These are phyloP conservation scores for Luscinia luscinia DNA, from an alignment of 2,797 vertebrate genomes.

Conservation along the genomic window DNA sequence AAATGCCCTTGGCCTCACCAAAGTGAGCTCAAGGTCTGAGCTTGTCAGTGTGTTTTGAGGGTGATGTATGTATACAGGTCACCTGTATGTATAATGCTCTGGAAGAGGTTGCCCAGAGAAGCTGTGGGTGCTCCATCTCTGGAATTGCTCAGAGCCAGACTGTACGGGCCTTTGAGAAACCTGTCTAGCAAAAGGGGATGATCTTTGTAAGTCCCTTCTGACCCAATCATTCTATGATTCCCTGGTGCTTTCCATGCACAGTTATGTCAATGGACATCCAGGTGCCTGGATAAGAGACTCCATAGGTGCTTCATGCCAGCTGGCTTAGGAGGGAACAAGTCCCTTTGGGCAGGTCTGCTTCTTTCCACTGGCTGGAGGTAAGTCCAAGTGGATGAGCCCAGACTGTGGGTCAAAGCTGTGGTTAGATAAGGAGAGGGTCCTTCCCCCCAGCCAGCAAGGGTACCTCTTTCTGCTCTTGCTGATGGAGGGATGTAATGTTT, in stretches of 20 bases:
- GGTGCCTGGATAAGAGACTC: background rate
- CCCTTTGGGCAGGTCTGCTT: background rate
- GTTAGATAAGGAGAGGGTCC: background rate
- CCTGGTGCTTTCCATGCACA: rapidly evolving
- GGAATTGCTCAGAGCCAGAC: background rate
- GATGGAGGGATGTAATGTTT: rapidly evolving
- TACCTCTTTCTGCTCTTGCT: background rate
- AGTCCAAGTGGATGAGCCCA: background rate
- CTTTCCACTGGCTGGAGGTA: background rate
- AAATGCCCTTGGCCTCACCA: background rate
- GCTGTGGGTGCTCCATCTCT: background rate
- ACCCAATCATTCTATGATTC: background rate
- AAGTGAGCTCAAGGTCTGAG: background rate
- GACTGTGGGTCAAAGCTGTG: background rate
- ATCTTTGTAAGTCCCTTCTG: background rate
- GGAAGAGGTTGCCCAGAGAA: background rate
- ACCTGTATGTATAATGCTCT: background rate
- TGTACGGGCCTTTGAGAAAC: background rate
- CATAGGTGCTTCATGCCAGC: background rate
- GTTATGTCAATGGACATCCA: background rate
- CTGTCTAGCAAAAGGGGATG: background rate
- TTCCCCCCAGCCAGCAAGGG: background rate
- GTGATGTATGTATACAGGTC: background rate
- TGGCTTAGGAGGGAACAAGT: background rate
- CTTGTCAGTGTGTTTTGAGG: background rate